Evolutionary conservation across 2,888 invertebrate species (phyloP).

Genomic region (Cybosia mesomella): DNA sequence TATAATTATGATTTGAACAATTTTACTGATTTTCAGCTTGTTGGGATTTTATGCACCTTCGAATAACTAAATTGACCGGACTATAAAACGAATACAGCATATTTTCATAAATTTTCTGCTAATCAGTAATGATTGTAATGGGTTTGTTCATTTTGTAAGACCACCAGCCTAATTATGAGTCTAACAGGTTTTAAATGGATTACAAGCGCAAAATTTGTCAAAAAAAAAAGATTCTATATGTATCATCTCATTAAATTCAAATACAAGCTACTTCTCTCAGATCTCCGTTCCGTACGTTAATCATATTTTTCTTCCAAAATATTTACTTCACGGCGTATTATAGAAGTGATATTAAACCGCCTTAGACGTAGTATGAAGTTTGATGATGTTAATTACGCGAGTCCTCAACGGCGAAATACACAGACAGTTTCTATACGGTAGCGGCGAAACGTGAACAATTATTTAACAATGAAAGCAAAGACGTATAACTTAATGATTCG

Average conservation of each 20-base stretch:
- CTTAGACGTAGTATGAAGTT: background rate
- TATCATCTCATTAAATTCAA: no score
- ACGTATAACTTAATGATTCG: conserved; percentile 1
- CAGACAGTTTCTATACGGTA: background rate
- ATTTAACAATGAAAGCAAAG: conserved; percentile 4
- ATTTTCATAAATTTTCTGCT: background rate
- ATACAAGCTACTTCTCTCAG: no score
- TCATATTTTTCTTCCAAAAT: background rate
- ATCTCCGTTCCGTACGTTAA: background rate
- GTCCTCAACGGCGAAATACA: background rate
- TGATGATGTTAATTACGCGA: background rate
- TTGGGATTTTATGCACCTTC: no score
- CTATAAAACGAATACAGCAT: background rate
- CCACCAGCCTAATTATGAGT: no score
- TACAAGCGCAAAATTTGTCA: background rate
- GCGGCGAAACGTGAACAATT: background rate
- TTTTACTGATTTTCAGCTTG: no score
- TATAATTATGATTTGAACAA: no score
- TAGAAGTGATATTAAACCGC: background rate
- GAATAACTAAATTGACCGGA: no score
- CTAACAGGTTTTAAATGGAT: background rate
- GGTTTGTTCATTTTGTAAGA: background rate
- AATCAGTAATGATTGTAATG: background rate
- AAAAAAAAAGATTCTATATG: background rate
- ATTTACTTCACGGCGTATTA: background rate